Conservation (phyloP, 2,113 vertebrate genomes). For the Laticauda laticaudata region DNA sequence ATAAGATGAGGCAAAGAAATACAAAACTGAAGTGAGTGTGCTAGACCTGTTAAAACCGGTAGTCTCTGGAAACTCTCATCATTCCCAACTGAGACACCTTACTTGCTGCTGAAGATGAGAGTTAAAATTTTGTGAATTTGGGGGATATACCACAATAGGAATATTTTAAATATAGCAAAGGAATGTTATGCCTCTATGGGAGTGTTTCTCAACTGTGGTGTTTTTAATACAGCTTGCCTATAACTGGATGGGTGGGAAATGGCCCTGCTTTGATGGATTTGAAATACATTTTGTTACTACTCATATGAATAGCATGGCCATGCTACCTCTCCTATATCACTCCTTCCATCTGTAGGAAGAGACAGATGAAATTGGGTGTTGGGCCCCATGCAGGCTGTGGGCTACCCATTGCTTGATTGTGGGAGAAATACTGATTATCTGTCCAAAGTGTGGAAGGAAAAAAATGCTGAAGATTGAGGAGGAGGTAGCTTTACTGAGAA, state of each 20-base stretch:
- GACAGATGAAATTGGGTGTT: not conserved
- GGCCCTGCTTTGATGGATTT: not conserved
- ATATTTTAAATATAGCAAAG: conserved; percentile 26
- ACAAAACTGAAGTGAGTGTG: not conserved
- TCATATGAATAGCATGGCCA: not conserved
- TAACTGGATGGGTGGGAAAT: not conserved
- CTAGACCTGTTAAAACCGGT: not conserved
- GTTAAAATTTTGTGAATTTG: not conserved
- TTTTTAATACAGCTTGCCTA: not conserved
- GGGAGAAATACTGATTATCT: not conserved
- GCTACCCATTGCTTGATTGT: not conserved
- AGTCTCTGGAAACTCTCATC: not conserved
- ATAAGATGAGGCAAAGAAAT: not conserved
- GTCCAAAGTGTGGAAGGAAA: not conserved
- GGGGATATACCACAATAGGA: not conserved
- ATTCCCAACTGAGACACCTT: not conserved
- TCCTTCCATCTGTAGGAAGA: not conserved
- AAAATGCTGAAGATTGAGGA: too few relatives aligned
- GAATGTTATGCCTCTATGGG: conserved; percentile 48
- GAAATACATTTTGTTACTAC: not conserved
- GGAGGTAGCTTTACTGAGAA: not conserved
- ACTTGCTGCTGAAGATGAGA: not conserved
- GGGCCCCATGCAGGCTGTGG: not conserved
- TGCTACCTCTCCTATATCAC: too few relatives aligned
- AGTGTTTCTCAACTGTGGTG: not conserved